Base-by-base conservation (phyloP, 1,140 invertebrate genomes). In the Cherax quadricarinatus region DNA sequence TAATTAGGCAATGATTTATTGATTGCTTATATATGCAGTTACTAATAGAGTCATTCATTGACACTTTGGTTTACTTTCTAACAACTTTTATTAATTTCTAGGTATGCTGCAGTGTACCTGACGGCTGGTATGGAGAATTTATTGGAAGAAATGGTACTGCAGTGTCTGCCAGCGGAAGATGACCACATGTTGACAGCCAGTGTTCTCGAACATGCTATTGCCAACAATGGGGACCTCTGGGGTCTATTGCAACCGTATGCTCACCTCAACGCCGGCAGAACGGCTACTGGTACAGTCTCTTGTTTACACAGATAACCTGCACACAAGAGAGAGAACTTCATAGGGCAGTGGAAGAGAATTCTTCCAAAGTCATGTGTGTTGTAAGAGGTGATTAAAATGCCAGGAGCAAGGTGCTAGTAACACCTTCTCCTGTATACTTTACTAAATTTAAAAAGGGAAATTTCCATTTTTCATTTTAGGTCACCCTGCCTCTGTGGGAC, bases 91-190 rank as follows among this genome's bases (percentile, higher is more conserved):
- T 78, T 57, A 21, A 30, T 41, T 16, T 87, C 49, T 94, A 97
- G 96, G 94, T 97, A 98, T 94, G 97, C 98, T 21, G 98, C 98
- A 0, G 97, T 98, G 86, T 98, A 98, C 95, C 95, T 98, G 0
- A 97, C 98, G 91, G 98, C 98, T 21, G 98, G 97, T 6, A 96
- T 98, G 93, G 98, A 98, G 95, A 98, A 98, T 94, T 95, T 98
- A 0, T 95, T 98, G 30, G 98, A 98, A 95, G 98, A 98, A 95
- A 97, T 98, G 85, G 95, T 98, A 70, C 94, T 97, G 79, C 97
- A 98, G 94, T 97, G 97, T 93, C 94, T 98, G 93, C 96, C 97
- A 30, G 95, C 95, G 57, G 97, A 97, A 70, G 95, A 96, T 3
- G 96, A 96, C 84, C 96, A 96, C 2, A 96, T 96, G 48, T 95